Percentiles rank a stretch among this genome's conserved stretches.
These are phyloP conservation scores for Pristionchus pacificus DNA, from an alignment of 1,140 invertebrate species.

Conservation along the genomic window DNA sequence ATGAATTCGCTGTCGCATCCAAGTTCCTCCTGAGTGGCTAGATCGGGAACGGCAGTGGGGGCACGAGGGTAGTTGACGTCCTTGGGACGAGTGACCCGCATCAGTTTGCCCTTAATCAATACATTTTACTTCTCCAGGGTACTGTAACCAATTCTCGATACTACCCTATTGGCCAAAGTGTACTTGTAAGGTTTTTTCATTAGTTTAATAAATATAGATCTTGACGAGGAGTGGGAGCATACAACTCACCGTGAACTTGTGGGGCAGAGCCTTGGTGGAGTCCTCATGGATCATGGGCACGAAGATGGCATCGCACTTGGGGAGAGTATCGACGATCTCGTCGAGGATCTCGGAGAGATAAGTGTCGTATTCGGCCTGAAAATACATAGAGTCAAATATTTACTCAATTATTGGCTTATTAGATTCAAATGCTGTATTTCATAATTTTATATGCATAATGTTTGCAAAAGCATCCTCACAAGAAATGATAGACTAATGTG, in stretches of 20 bases:
- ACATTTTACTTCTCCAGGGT: too few relatives aligned
- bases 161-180: background rate
- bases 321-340: background rate
- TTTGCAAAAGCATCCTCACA: too few relatives aligned
- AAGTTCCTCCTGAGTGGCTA: background rate
- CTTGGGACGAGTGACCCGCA: background rate
- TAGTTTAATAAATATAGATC: too few relatives aligned
- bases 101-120: background rate
- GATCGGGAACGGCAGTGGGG: background rate
- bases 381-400: background rate
- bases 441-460: too few relatives aligned
- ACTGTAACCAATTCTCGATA: too few relatives aligned
- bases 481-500: too few relatives aligned
- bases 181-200: too few relatives aligned
- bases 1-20: background rate
- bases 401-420: too few relatives aligned
- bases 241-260: background rate
- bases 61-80: background rate
- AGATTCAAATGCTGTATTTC: too few relatives aligned
- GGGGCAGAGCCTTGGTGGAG: background rate
- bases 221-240: too few relatives aligned
- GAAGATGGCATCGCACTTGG: background rate
- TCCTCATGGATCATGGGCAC: background rate
- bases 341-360: background rate
- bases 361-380: background rate